phyloP scores from a whole-genome alignment of 2,888 invertebrate species.

The Volucella zonaria region DNA sequence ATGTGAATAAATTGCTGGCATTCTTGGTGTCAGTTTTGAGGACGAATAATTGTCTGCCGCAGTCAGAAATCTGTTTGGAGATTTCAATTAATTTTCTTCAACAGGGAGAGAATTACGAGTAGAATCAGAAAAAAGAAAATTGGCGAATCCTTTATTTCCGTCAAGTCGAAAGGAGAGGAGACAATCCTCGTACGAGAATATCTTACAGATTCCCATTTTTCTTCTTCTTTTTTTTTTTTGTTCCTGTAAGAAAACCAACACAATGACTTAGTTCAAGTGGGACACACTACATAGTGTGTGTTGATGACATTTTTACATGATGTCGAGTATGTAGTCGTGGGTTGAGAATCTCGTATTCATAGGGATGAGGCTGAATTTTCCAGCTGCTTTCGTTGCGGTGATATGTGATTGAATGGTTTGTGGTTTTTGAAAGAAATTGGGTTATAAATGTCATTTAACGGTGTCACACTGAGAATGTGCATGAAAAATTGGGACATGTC shows the following conservation, averaged over 20 bases:
- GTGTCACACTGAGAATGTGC: slow-evolving; percentile 20
- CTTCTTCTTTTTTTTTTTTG: slow-evolving; percentile 1
- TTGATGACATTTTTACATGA: slow-evolving; percentile 29
- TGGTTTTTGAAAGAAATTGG: slow-evolving; percentile 36
- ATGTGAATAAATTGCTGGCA: slow-evolving; percentile 48
- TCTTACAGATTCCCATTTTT: neutral
- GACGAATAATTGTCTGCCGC: slow-evolving; percentile 65
- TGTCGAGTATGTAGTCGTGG: neutral
- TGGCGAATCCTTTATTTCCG: neutral
- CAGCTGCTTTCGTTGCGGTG: slow-evolving; percentile 11
- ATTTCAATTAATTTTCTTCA: slow-evolving; percentile 56
- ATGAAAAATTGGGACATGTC: slow-evolving; percentile 32
- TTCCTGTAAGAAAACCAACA: slow-evolving; percentile 10
- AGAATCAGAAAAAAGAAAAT: neutral
- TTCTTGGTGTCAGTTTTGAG: slow-evolving; percentile 50
- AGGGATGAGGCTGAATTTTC: neutral
- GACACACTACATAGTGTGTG: slow-evolving; percentile 5
- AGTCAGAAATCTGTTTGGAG: slow-evolving; percentile 42
- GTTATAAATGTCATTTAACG: slow-evolving; percentile 48
- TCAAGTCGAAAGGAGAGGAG: neutral
- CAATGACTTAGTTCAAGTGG: neutral
- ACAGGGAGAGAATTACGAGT: neutral
- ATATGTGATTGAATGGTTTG: slow-evolving; percentile 39
- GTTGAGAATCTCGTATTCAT: neutral
- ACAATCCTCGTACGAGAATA: too few species aligned